Base-by-base conservation (phyloP, 2,797 vertebrate species). In the Phalloptychus januarius region DNA sequence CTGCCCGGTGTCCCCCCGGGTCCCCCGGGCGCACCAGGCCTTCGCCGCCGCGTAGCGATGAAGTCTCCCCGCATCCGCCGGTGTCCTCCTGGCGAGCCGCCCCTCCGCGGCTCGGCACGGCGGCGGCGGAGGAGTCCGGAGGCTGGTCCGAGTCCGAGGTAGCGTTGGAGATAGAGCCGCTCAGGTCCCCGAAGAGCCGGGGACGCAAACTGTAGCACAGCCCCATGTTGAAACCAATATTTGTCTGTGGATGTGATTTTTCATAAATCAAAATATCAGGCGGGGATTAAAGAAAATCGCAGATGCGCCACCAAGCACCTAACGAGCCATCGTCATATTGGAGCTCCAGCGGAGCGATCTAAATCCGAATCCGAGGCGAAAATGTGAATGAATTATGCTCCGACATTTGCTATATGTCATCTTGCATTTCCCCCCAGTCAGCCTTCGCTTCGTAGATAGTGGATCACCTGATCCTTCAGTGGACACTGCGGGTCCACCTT, bases 121-220 rank as follows among this genome's bases (percentile, higher is more conserved):
- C 85, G 70, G 94, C 87, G 70, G 93, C 88, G 20, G 48, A 20
- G 46, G 94, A 87, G 91, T 97, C 96, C 18, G 91, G 93, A 72
- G 93, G 94, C 83, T 92, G 94, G 85, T 97, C 97, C 42, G 96
- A 96, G 85, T 97, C 96, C 89, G 96, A 95, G 89, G 96, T 95
- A 80, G 96, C 94, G 88, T 95, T 95, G 81, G 95, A 96, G 88
- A 96, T 94, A 83, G 95, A 95, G 75, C 96, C 96, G 83, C 94
- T 97, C 84, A 96, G 91, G 86, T 96, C 97, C 86, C 97, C 97
- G 91, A 98, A 98, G 89, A 98, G 96, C 94, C 97, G 96, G 92
- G 98, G 98, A 92, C 97, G 97, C 93, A 99, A 92, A 88, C 97
- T 98, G 94, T 98, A 97, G 93, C 98, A 99, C 94, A 98, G 96